phyloP scores from a whole-genome alignment of 2,797 vertebrate species.

The Pempheris klunzingeri region DNA sequence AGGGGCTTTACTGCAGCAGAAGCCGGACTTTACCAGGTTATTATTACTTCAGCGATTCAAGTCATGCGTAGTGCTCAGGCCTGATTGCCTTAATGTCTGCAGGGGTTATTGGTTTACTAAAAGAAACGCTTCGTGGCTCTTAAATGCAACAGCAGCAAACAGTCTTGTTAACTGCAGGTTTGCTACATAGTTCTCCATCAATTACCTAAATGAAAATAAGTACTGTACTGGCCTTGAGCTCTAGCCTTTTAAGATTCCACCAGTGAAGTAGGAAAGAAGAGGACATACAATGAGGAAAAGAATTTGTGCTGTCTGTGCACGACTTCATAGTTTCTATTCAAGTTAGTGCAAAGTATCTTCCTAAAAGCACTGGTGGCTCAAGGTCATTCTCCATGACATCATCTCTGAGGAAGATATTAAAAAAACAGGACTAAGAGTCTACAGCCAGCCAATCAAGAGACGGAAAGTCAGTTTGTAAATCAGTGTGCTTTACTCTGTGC shows the following conservation, averaged over 20 bases:
- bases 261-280: neutral
- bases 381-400: neutral
- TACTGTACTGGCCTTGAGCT: neutral
- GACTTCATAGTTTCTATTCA: slow-evolving; percentile 4
- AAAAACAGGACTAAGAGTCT: neutral
- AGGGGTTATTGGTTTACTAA: slow-evolving; percentile 46
- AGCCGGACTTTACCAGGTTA: slow-evolving; percentile 34
- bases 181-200: slow-evolving; percentile 2
- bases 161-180: neutral
- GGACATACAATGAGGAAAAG: neutral
- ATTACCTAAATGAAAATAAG: slow-evolving; percentile 13
- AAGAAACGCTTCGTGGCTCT: slow-evolving; percentile 39
- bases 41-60: slow-evolving; percentile 36
- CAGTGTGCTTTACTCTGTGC: neutral
- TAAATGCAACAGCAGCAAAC: slow-evolving; percentile 27
- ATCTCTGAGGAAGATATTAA: neutral
- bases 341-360: slow-evolving; percentile 4
- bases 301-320: neutral
- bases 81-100: slow-evolving; percentile 26
- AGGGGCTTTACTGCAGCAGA: slow-evolving; percentile 22
- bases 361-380: slow-evolving; percentile 4
- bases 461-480: slow-evolving; percentile 1
- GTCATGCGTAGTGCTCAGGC: slow-evolving; percentile 21
- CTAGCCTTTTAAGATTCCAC: slow-evolving; percentile 10
- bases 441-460: neutral